Percentiles rank a stretch among this genome's conserved stretches.
phyloP scores from a whole-genome alignment of 2,113 vertebrate genomes.

The Malurus alboscapulatus region DNA sequence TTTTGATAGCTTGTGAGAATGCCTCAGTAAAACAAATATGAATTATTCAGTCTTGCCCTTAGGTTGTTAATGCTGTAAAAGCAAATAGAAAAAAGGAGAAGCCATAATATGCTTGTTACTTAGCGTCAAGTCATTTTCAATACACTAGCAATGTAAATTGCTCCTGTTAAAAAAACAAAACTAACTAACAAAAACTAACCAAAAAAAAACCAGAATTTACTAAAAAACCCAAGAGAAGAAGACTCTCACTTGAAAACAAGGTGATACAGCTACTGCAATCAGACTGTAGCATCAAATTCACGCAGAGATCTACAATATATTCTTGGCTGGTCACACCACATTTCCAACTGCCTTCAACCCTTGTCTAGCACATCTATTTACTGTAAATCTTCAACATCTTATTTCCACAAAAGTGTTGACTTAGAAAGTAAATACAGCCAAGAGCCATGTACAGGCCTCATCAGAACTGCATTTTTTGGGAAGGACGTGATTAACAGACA shows the following conservation, averaged over 20 bases:
- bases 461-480: not conserved
- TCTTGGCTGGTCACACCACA: not conserved
- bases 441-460: not conserved
- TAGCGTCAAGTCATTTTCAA: not conserved
- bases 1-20: slow-evolving; percentile 3
- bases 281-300: not conserved
- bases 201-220: not conserved
- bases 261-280: not conserved
- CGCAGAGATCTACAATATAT: not conserved
- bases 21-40: not conserved
- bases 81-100: not conserved
- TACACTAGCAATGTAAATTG: not conserved
- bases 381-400: not conserved
- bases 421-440: not conserved
- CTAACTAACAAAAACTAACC: not conserved
- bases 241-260: not conserved
- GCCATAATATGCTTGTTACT: not conserved
- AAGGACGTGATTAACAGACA: not conserved
- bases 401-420: not conserved
- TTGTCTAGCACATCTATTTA: not conserved
- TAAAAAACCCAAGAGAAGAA: not conserved
- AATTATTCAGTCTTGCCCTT: slow-evolving; percentile 42
- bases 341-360: not conserved
- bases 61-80: slow-evolving; percentile 8
- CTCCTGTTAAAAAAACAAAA: not conserved